phyloP scores from a whole-genome alignment of 1,140 invertebrate genomes.

The Reticulitermes speratus region DNA sequence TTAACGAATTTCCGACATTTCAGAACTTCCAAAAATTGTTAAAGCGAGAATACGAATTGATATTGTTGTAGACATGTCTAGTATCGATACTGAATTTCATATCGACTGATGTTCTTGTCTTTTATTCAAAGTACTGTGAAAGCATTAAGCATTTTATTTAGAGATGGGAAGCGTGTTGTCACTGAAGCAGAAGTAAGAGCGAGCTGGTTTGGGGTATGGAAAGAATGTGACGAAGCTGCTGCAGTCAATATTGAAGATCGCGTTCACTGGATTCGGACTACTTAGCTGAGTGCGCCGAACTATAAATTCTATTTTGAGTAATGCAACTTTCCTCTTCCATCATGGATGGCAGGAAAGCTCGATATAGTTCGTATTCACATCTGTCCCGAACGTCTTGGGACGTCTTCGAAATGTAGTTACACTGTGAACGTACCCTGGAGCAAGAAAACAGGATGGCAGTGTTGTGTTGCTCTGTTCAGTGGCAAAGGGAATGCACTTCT shows the following conservation, averaged over 20 bases:
- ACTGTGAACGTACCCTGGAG: not conserved
- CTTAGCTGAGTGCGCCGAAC: slow-evolving; percentile 2
- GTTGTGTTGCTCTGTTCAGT: not conserved
- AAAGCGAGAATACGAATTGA: too few species aligned
- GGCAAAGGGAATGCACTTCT: not conserved
- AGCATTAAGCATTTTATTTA: too few species aligned
- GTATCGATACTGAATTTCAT: too few species aligned
- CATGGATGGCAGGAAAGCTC: not conserved
- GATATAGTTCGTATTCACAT: not conserved
- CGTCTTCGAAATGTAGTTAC: not conserved
- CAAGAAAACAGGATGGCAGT: not conserved
- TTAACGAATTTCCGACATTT: too few species aligned
- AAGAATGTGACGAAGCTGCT: not conserved
- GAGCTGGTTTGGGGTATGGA: not conserved
- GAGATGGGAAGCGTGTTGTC: too few species aligned
- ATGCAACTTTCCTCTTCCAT: not conserved
- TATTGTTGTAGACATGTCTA: too few species aligned
- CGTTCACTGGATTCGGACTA: not conserved
- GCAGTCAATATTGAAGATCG: not conserved
- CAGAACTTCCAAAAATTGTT: too few species aligned
- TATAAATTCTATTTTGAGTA: not conserved
- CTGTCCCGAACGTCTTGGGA: not conserved
- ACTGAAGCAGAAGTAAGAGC: too few species aligned
- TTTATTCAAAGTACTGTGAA: too few species aligned
- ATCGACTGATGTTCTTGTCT: too few species aligned